Evolutionary conservation across 2,113 vertebrate genomes (phyloP).

Genomic region (Aldabrachelys gigantea): DNA sequence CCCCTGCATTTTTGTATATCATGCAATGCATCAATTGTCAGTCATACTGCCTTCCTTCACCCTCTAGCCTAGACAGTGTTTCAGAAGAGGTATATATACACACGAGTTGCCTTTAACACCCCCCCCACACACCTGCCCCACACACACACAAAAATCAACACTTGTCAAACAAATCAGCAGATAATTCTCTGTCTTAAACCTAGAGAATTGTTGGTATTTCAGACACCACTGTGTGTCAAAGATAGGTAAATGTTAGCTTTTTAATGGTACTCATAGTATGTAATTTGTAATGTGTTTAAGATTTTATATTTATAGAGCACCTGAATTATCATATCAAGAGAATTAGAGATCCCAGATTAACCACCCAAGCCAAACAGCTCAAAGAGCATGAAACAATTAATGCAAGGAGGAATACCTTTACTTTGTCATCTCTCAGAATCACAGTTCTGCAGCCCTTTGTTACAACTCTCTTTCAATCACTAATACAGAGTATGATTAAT

Average conservation of each 20-base stretch:
- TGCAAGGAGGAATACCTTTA: background rate
- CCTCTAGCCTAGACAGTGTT: background rate
- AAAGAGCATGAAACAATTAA: rapidly evolving
- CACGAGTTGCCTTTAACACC: background rate
- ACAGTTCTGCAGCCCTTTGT: background rate
- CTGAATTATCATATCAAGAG: background rate
- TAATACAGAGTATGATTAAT: constrained; percentile 49
- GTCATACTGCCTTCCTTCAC: background rate
- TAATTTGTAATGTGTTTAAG: background rate
- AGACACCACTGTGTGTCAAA: background rate
- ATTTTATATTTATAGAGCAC: background rate
- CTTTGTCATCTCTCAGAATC: background rate
- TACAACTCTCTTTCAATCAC: constrained; percentile 5
- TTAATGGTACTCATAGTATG: background rate
- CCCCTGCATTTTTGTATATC: background rate
- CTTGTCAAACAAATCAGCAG: background rate
- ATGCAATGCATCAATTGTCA: background rate
- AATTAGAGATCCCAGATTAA: background rate
- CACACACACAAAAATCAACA: background rate
- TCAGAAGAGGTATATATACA: background rate
- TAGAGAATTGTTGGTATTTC: background rate
- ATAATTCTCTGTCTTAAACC: background rate
- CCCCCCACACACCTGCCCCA: too few relatives aligned
- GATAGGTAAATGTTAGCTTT: background rate
- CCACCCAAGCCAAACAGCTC: background rate